phyloP scores from a whole-genome alignment of 2,888 invertebrate genomes.

The Therioaphis trifolii region DNA sequence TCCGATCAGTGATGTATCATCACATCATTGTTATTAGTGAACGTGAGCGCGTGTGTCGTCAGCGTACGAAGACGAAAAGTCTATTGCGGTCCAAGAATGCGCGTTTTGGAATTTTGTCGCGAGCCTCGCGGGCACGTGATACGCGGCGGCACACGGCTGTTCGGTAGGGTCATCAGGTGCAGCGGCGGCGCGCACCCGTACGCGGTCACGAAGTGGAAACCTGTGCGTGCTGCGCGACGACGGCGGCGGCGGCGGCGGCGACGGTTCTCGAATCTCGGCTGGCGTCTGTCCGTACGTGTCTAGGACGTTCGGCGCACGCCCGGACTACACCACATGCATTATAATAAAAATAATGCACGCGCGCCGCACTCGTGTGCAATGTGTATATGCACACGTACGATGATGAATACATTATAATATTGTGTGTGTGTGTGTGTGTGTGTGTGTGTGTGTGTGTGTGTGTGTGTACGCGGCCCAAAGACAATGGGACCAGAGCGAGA shows the following conservation, averaged over 20 bases:
- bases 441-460: too few species aligned
- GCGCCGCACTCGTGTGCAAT: background rate
- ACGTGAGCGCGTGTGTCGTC: background rate
- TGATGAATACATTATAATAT: too few species aligned
- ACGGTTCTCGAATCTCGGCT: background rate
- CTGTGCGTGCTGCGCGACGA: conserved; percentile 3
- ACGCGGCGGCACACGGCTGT: background rate
- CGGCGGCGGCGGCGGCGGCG: too few species aligned
- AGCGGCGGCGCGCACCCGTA: background rate
- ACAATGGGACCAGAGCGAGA: too few species aligned
- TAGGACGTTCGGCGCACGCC: conserved; percentile 15
- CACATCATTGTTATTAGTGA: background rate
- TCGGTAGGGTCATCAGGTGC: conserved; percentile 23
- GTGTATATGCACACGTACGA: too few species aligned
- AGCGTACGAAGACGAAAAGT: background rate
- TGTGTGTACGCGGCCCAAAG: too few species aligned
- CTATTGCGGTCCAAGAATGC: conserved; percentile 4
- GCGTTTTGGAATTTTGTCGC: conserved; percentile 36
- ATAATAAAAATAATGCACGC: background rate
- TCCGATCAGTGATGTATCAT: too few species aligned
- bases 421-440: too few species aligned
- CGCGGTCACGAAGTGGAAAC: conserved; percentile 26
- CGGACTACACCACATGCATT: background rate
- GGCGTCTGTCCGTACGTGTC: conserved; percentile 38
- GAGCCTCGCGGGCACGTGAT: conserved; percentile 33